phyloP scores from a whole-genome alignment of 2,797 vertebrate genomes.

The Podarcis lilfordi region DNA sequence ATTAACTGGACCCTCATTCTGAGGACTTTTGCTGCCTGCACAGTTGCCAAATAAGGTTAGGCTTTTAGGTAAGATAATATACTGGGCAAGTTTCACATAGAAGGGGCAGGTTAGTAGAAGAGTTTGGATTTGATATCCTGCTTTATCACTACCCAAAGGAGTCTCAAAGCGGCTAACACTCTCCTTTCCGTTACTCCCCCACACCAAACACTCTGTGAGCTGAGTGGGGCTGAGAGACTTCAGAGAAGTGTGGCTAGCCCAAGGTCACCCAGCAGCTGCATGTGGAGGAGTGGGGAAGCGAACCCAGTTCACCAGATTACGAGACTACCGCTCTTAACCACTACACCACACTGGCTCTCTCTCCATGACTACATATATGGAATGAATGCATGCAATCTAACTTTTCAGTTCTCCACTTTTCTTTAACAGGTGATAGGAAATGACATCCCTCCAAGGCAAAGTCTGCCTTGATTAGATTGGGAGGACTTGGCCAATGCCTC shows the following conservation, averaged over 20 bases:
- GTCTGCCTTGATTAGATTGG: not conserved
- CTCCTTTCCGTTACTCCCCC: no score
- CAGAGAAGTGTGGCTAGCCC: no score
- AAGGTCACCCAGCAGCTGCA: no score
- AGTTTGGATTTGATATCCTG: no score
- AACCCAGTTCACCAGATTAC: no score
- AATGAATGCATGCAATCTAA: not conserved
- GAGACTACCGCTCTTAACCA: no score
- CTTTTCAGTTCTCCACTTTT: not conserved
- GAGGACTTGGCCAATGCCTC: not conserved
- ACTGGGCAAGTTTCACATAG: not conserved
- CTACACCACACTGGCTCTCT: no score
- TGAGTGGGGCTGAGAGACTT: no score
- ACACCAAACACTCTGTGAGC: no score
- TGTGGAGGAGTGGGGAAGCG: no score
- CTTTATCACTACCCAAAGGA: no score
- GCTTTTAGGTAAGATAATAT: not conserved
- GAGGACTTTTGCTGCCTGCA: not conserved
- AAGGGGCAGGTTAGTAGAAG: not conserved
- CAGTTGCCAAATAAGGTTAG: not conserved
- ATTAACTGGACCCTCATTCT: not conserved
- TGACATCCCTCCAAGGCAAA: not conserved
- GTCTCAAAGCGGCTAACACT: no score
- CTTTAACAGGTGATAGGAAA: not conserved
- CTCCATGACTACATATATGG: not conserved